Base-by-base conservation (phyloP, 2,888 invertebrate genomes). In the Hybos culiciformis region DNA sequence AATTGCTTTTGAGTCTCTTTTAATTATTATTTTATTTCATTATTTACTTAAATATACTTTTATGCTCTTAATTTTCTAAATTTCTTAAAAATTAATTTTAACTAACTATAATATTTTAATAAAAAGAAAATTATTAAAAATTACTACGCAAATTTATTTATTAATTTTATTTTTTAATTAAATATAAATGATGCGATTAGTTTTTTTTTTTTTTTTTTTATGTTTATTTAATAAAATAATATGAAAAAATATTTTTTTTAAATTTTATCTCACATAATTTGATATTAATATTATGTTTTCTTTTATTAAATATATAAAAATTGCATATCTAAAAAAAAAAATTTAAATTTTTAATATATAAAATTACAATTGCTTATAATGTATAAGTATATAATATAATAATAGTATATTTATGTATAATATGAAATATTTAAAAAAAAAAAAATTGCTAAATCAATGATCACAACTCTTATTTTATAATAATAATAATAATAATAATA, bases 381-480 rank as follows among this genome's bases (percentile, higher is more conserved):
- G n/a, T n/a, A n/a, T n/a, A n/a, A n/a, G n/a, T n/a, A n/a, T n/a
- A n/a, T n/a, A n/a, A n/a, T n/a, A n/a, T n/a, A n/a, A n/a, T n/a
- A n/a, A n/a, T n/a, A n/a, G n/a, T n/a, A n/a, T n/a, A n/a, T n/a
- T n/a, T n/a, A n/a, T n/a, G n/a, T n/a, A n/a, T n/a, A n/a, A n/a
- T n/a, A n/a, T n/a, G n/a, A n/a, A n/a, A n/a, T n/a, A n/a, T n/a
- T n/a, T n/a, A n/a, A n/a, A n/a, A n/a, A n/a, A n/a, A 50, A 44
- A 50, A 51, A 56, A 50, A 61, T 57, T 58, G 56, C 64, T 64
- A 61, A 63, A 59, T 61, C 59, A 62, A 64, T 64, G 65, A 63
- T 63, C 65, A 63, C 63, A 63, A 63, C 65, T 63, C 63, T 64
- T 64, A 63, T 47, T 50, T 52, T 54, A 51, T 47, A 46, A 42